phyloP scores from a whole-genome alignment of 2,113 vertebrate species.

The Xenotilapia caudafasciata region DNA sequence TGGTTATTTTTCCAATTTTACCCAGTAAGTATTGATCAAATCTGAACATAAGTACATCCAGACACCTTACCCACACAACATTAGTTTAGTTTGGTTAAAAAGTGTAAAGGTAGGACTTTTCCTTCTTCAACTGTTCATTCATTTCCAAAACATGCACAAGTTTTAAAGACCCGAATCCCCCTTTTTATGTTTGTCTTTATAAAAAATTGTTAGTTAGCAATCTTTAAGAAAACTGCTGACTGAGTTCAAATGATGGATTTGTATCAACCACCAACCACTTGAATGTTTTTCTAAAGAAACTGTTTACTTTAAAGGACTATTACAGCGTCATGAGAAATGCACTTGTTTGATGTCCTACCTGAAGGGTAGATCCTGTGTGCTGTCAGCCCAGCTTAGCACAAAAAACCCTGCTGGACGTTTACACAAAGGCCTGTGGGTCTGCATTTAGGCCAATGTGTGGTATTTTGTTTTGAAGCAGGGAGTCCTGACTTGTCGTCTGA shows the following conservation, averaged over 20 bases:
- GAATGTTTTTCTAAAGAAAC: background rate
- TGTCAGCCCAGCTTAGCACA: fast-evolving
- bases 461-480: background rate
- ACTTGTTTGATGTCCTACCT: background rate
- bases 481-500: fast-evolving
- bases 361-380: background rate
- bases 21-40: background rate
- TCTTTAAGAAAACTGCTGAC: background rate
- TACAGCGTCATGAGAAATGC: fast-evolving
- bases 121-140: background rate
- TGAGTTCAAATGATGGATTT: background rate
- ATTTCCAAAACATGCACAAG: fast-evolving
- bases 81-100: background rate
- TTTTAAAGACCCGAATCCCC: fast-evolving
- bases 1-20: background rate
- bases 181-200: background rate
- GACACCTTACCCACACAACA: fast-evolving
- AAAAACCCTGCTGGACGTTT: background rate
- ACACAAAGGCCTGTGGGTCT: background rate
- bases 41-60: background rate
- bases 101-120: background rate
- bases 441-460: background rate
- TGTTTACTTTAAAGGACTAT: background rate
- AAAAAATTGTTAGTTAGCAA: fast-evolving
- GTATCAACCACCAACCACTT: background rate